Evolutionary conservation across 2,113 vertebrate species (phyloP), one percentile per base, ranked within the genome.

Genomic region (Cardinalis cardinalis): DNA sequence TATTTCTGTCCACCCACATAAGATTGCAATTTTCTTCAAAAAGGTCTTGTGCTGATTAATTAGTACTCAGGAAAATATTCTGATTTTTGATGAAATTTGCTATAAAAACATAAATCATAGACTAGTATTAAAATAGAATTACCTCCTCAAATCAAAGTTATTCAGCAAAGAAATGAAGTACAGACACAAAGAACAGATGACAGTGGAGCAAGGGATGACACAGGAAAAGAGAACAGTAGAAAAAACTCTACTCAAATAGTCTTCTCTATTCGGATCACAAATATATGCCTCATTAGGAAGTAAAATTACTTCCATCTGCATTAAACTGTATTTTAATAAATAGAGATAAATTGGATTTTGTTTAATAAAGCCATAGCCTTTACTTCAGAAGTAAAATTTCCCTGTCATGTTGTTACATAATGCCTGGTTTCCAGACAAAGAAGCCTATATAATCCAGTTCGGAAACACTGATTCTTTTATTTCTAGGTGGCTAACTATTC

Each of bases 381-480:
- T 87, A 92, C 19, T 93, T 76, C 90, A 88, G 77, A 66, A 70
- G 36, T 52, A 90, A 82, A 93, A 92, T 76, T 63, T 84, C 68
- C 71, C 31, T 28, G 69, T 63, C 78, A 63, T 29, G 17, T 46
- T 78, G 73, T 73, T 82, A 51, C 55, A 91, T 64, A 78, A 87
- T 60, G 41, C 28, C 59, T 73, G 12, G 31, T 55, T 84, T 88
- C n/a, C 76, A 89, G 84, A 83, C 20, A 40, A 65, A 81, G 86
- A 75, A 68, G 51, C n/a, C 78, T 63, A 68, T 18, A 76, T 28
- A 84, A 66, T 16, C 31, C 41, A 81, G 25, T 65, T 70, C 34
- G 38, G 61, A 84, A 79, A 72, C 24, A 58, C 18, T 44, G 14
- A 11, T 75, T 46, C 51, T 83, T 81, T 79, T 34, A 60, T 84